Evolutionary conservation across 1,140 invertebrate genomes (phyloP), one percentile per base, ranked within the genome.

Genomic region (Macrobrachium nipponense): DNA sequence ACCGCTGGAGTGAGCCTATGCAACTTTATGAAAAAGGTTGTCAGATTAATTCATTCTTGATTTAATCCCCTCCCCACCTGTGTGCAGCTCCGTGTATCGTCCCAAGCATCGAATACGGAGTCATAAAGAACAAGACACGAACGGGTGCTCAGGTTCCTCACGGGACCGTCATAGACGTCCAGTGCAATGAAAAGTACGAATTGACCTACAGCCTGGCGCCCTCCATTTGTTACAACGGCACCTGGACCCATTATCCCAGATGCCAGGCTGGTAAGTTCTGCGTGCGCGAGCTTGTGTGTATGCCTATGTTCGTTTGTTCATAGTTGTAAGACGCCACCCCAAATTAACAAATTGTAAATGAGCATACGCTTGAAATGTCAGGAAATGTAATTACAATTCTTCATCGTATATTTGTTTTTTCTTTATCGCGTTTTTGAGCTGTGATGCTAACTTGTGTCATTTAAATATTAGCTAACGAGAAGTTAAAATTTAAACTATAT

Each of bases 181-280:
- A 94, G 70, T 99, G 98, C 90, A 95, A 97, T 81, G 92, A 95
- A 81, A 95, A 97, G 89, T 98, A 97, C 89, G 98, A 99, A 90
- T 95, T 98, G 75, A 90, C 90, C 20, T 93, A 94, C 10, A 94
- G 94, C 11, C 95, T 94, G 89, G 94, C 94, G 70, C 93, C 94
- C 0, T 94, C 95, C 0, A 94, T 96, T 0, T 99, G 98, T 90
- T 96, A 97, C 90, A 99, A 99, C 90, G 98, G 98, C 12, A 98
- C 97, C 0, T 99, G 98, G 97, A 96, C 96, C 0, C 95, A 97
- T 89, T 95, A 98, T 87, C 98, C 98, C 0, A 93, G 94, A 73
- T 99, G 97, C 92, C 94, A 95, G 77, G 97, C 97, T 51, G 96
- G 96, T 89, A 93, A 91, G 89, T 51, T 36, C 51, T 51, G 51